Evolutionary conservation across 2,113 vertebrate species (phyloP).

Genomic region (Hydrochoerus hydrochaeris): DNA sequence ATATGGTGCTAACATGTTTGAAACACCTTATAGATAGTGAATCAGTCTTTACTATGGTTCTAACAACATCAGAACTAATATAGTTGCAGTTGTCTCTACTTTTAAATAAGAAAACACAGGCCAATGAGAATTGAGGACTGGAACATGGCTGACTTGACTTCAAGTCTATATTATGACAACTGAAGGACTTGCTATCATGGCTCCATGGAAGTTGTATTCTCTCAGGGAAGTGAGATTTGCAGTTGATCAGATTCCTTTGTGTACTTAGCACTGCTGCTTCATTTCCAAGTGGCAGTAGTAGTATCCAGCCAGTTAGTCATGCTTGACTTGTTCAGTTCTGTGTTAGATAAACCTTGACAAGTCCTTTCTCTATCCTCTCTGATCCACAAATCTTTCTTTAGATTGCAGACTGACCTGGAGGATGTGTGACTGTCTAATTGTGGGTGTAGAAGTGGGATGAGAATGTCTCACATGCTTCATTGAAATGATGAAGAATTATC

Average conservation of each 20-base stretch:
- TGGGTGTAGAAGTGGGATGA: background rate
- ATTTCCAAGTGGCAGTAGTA: background rate
- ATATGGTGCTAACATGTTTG: background rate
- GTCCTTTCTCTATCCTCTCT: background rate
- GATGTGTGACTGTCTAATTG: background rate
- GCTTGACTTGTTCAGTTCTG: background rate
- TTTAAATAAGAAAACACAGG: conserved; percentile 2
- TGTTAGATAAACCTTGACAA: background rate
- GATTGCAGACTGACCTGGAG: background rate
- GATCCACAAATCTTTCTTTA: background rate
- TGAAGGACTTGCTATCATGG: background rate
- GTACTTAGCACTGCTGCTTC: background rate
- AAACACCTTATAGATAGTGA: background rate
- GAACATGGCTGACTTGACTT: background rate
- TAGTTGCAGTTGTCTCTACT: background rate
- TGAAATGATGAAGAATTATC: background rate
- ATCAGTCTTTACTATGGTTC: background rate
- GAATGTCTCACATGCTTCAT: background rate
- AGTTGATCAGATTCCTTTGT: background rate
- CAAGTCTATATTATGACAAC: background rate
- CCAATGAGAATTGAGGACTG: background rate
- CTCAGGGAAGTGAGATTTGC: background rate
- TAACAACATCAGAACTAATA: background rate
- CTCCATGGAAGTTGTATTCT: background rate
- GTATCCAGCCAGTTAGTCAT: background rate